Conservation (phyloP, 2,888 invertebrate species). For the Keiferia lycopersicella region DNA sequence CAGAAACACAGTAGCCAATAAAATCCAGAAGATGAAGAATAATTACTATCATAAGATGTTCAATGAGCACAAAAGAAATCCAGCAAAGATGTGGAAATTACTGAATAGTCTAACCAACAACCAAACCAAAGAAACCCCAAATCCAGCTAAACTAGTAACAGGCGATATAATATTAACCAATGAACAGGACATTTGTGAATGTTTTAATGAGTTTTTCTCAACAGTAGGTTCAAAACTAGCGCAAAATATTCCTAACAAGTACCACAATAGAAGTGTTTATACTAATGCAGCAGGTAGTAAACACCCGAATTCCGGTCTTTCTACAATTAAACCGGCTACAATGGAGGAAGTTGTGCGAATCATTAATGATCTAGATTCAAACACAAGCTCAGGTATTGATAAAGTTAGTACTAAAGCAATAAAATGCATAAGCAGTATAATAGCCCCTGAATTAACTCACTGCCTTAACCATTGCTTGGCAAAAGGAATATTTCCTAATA, state of each 20-base stretch:
- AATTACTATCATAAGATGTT: slow-evolving; percentile 12
- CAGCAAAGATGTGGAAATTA: slow-evolving; percentile 15
- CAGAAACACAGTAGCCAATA: background rate
- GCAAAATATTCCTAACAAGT: background rate
- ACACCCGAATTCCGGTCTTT: background rate
- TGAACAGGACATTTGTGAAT: background rate
- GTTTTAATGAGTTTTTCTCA: background rate
- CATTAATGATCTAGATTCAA: slow-evolving; percentile 16
- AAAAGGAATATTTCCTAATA: slow-evolving; percentile 23
- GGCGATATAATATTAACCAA: background rate
- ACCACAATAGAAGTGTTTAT: background rate
- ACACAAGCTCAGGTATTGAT: slow-evolving; percentile 25
- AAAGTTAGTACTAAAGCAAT: slow-evolving; percentile 23
- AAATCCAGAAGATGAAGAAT: slow-evolving; percentile 16
- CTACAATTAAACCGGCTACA: slow-evolving; percentile 15
- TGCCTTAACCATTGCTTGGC: slow-evolving; percentile 19
- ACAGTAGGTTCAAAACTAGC: background rate
- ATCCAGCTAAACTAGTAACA: slow-evolving; percentile 1
- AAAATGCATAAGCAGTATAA: slow-evolving; percentile 20
- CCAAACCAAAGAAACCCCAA: background rate
- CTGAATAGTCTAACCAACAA: slow-evolving; percentile 1
- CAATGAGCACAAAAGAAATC: background rate
- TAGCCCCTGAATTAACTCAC: background rate
- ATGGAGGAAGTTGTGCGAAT: slow-evolving; percentile 11
- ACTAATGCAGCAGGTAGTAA: background rate